phyloP scores from a whole-genome alignment of 2,888 invertebrate species.

The Machimus atricapillus region DNA sequence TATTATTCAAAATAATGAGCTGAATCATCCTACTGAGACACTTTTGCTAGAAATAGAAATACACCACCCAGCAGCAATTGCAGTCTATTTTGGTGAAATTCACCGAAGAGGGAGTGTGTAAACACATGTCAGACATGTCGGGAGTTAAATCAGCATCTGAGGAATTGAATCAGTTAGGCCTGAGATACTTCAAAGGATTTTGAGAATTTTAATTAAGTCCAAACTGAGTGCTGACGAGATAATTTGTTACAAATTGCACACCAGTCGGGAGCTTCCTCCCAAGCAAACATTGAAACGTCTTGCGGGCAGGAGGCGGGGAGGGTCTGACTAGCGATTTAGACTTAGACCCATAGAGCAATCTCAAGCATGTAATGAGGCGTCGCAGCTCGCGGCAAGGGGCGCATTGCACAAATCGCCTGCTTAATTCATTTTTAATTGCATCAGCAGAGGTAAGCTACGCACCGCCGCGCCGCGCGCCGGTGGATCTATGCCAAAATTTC shows the following conservation, averaged over 20 bases:
- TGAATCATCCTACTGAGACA: neutral
- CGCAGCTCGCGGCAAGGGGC: neutral
- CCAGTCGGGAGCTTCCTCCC: neutral
- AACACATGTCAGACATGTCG: neutral
- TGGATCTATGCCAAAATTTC: neutral
- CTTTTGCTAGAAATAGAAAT: neutral
- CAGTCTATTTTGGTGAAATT: neutral
- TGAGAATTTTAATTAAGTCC: slow-evolving; percentile 22
- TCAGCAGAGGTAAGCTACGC: neutral
- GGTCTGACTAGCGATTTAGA: neutral
- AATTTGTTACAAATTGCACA: neutral
- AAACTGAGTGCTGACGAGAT: slow-evolving; percentile 17
- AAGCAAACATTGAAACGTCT: neutral
- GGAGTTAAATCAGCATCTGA: neutral
- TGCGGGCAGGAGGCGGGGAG: neutral
- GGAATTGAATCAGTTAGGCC: neutral
- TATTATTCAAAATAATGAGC: neutral
- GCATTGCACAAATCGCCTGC: neutral
- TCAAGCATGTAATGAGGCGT: neutral
- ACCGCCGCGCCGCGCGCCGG: neutral
- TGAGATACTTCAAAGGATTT: neutral
- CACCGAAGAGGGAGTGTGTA: neutral
- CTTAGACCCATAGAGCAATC: neutral
- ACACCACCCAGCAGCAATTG: neutral
- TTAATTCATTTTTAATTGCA: slow-evolving; percentile 4